phyloP scores from a whole-genome alignment of 2,113 vertebrate genomes.

The Sminthopsis crassicaudata region DNA sequence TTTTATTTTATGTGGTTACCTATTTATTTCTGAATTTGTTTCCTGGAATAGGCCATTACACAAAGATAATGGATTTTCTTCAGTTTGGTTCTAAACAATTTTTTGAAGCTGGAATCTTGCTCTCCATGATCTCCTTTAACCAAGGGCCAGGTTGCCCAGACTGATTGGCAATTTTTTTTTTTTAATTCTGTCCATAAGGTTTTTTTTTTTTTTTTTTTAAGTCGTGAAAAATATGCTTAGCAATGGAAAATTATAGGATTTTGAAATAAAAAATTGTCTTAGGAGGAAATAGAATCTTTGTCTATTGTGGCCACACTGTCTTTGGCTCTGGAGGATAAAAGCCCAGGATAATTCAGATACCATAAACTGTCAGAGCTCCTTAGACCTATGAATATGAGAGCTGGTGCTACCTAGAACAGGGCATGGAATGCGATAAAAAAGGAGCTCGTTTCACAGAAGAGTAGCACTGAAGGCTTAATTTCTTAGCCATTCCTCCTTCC shows the following conservation, averaged over 20 bases:
- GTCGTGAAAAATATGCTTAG: background rate
- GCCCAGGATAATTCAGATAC: background rate
- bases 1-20: background rate
- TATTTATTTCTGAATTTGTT: background rate
- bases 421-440: background rate
- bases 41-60: conserved; percentile 1
- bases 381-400: background rate
- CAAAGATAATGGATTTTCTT: background rate
- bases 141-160: background rate
- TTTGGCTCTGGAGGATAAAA: background rate
- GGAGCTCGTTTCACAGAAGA: background rate
- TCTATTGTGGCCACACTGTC: background rate
- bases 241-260: background rate
- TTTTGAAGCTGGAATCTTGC: background rate
- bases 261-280: background rate
- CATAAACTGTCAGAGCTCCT: background rate
- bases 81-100: background rate
- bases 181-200: background rate
- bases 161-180: background rate
- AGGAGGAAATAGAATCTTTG: background rate
- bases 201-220: too few relatives aligned
- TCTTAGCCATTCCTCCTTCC: background rate
- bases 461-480: background rate
- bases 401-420: background rate
- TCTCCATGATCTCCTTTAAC: background rate